Base-by-base conservation (phyloP, 1,140 invertebrate species). In the Diachasma alloeum region DNA sequence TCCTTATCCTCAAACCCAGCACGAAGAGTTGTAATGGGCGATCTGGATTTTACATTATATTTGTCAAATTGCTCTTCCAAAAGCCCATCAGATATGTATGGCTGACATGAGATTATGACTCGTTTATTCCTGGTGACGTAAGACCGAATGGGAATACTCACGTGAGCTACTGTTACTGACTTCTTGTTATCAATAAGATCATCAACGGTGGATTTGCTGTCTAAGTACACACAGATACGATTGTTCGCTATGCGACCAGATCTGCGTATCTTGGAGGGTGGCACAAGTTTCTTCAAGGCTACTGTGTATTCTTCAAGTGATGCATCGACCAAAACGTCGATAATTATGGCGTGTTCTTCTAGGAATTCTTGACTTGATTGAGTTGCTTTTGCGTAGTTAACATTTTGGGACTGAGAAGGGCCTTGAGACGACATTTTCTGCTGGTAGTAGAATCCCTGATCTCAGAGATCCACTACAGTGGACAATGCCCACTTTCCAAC, bases 261-360 rank as follows among this genome's bases (percentile, higher is more conserved):
- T 22, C 37, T 72, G 11, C 66, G 15, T 13, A 78, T 78, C 19
- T 59, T 36, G 11, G 67, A 15, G 6, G 68, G 4, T 15, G 2
- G 3, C 8, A 75, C 24, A 15, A 67, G 6, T 17, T 42, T 31
- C 13, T n/a, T 26, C n/a, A 78, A 9, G 0, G 72, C 69, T 39
- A 19, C 13, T 5, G 70, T 13, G 39, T 78, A 72, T 4, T 75
- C 68, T 67, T 75, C 73, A 15, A 42, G 10, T 9, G 24, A 19
- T 9, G 26, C 48, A n/a, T 69, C 73, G 4, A 63, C 68, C 10
- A 39, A 24, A 5, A 44, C 31, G 22, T 75, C 69, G 22, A 78
- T 37, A 17, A 78, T 66, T 19, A 78, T 37, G n/a, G 72, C 77
- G n/a, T 72, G 74, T 0, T 75, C 73, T 78, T 72, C 75, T 56